Percentiles rank a stretch among this genome's conserved stretches.
These are phyloP conservation scores for Aurelia sp. DNA, from an alignment of 30 jellyfish, hydroid and myxozoan species.

Conservation along the genomic window DNA sequence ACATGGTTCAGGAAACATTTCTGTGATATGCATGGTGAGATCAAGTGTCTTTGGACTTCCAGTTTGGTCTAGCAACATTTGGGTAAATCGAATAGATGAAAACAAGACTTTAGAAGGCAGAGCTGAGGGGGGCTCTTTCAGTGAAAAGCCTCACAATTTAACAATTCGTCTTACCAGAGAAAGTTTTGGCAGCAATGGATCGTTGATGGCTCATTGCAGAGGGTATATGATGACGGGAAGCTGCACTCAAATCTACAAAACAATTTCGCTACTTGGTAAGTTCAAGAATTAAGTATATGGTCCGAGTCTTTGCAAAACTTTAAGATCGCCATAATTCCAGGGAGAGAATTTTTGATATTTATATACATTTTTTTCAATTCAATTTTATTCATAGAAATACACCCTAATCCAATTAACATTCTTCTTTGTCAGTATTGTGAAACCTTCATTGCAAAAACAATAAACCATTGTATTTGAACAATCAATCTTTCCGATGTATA, in stretches of 20 bases:
- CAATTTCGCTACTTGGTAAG: constrained; percentile 29
- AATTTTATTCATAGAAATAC: too few relatives aligned
- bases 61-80: not conserved
- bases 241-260: constrained; percentile 4
- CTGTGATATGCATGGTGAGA: constrained; percentile 23
- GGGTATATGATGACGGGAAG: constrained; percentile 3
- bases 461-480: too few relatives aligned
- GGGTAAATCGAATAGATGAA: not conserved
- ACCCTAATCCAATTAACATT: too few relatives aligned
- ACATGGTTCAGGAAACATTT: not conserved
- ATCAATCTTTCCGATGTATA: too few relatives aligned
- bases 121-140: not conserved
- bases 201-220: constrained; percentile 1
- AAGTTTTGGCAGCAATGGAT: constrained; percentile 27
- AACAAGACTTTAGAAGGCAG: not conserved
- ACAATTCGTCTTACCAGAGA: constrained; percentile 7
- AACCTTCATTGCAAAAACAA: too few relatives aligned
- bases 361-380: too few relatives aligned
- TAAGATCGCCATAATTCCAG: too few relatives aligned
- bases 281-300: not conserved
- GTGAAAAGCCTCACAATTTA: constrained; percentile 9
- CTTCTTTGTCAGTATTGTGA: too few relatives aligned
- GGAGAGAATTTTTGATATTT: too few relatives aligned
- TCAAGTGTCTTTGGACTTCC: not conserved
- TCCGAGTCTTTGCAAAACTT: too few relatives aligned